A percentile compares a stretch with the other conserved stretches of the same genome.
phyloP scores from a whole-genome alignment of 1,140 invertebrate genomes.

The Ganaspis sp. region DNA sequence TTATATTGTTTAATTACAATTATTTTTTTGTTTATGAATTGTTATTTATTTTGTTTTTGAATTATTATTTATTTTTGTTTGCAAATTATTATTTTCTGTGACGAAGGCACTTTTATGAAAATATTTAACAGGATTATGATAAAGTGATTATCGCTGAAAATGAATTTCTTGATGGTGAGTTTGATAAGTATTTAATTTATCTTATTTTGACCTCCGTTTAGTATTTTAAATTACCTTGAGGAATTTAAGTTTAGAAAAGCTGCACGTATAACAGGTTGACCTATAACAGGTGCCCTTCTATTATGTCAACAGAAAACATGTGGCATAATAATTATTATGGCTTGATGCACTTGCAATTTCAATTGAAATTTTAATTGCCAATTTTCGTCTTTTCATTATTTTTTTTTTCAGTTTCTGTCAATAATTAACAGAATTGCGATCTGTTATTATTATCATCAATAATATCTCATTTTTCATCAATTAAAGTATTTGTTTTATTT shows the following conservation, averaged over 20 bases:
- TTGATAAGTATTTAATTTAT: slow-evolving; percentile 32
- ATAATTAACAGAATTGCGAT: too few relatives aligned
- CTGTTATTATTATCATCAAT: too few relatives aligned
- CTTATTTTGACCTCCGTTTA: slow-evolving; percentile 33
- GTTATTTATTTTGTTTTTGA: too few relatives aligned
- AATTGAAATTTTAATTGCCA: slow-evolving; percentile 32
- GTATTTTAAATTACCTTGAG: slow-evolving; percentile 48
- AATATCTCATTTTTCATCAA: too few relatives aligned
- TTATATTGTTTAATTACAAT: too few relatives aligned
- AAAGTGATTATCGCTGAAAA: neutral
- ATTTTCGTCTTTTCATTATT: too few relatives aligned
- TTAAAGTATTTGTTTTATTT: too few relatives aligned
- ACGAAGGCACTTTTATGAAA: too few relatives aligned
- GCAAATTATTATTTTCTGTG: too few relatives aligned
- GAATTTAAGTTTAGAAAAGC: slow-evolving; percentile 8
- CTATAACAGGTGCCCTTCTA: slow-evolving; percentile 31
- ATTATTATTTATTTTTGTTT: too few relatives aligned
- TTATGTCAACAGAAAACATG: slow-evolving; percentile 23
- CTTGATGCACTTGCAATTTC: neutral
- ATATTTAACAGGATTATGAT: slow-evolving; percentile 20
- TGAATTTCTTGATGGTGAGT: neutral
- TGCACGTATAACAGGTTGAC: slow-evolving; percentile 19
- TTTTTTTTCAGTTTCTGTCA: neutral
- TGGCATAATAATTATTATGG: slow-evolving; percentile 6
- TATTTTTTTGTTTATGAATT: too few relatives aligned